phyloP scores from a whole-genome alignment of 2,797 vertebrate genomes.

The Momotus momota region DNA sequence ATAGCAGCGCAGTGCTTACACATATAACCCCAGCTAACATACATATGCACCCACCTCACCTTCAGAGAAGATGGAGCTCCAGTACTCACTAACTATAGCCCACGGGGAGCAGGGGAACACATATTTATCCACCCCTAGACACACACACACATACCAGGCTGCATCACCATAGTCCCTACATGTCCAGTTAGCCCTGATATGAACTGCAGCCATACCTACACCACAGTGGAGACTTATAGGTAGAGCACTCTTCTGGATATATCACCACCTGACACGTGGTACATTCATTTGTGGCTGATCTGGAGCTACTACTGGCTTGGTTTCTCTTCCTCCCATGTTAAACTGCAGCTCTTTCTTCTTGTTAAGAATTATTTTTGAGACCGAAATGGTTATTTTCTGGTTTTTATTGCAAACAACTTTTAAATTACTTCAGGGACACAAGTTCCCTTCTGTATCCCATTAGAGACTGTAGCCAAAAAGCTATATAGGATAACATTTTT shows the following conservation, averaged over 20 bases:
- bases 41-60: background rate
- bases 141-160: background rate
- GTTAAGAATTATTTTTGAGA: background rate
- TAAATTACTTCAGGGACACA: background rate
- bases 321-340: background rate
- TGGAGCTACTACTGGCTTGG: background rate
- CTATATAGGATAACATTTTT: background rate
- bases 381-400: background rate
- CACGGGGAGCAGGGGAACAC: background rate
- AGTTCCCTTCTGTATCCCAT: background rate
- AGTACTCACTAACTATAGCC: fast-evolving
- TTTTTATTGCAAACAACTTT: background rate
- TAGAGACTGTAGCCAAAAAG: background rate
- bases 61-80: background rate
- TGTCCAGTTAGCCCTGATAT: no score
- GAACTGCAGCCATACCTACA: background rate
- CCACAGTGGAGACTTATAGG: fast-evolving
- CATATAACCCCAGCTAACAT: background rate
- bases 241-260: background rate
- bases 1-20: background rate
- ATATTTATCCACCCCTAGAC: no score
- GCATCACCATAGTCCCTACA: no score
- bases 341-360: background rate
- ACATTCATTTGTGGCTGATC: background rate
- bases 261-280: background rate